A percentile compares a stretch with the other conserved stretches of the same genome.
These are phyloP conservation scores for Linepithema humile DNA, from an alignment of 1,140 invertebrate species.

Conservation along the genomic window DNA sequence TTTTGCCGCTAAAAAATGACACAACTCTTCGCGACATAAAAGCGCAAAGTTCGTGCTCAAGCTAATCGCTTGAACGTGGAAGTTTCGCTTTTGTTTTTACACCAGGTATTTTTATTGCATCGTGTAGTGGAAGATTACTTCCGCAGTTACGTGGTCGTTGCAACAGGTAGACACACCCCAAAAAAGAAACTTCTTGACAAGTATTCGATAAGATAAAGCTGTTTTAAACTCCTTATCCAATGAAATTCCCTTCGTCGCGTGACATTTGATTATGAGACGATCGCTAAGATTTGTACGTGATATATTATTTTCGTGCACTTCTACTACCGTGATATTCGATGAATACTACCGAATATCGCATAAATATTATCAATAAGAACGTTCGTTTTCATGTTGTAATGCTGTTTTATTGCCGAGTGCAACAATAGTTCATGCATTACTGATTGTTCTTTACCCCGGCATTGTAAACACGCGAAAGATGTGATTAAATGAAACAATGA, in stretches of 20 bases:
- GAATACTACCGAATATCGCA: neutral
- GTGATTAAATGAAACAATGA: conserved; percentile 35
- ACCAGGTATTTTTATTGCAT: conserved; percentile 1
- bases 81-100: neutral
- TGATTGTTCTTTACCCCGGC: neutral
- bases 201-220: neutral
- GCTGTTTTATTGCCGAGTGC: neutral
- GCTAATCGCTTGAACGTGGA: neutral
- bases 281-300: neutral
- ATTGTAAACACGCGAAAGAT: conserved; percentile 33
- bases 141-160: neutral
- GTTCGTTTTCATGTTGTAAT: neutral
- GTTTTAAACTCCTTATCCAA: neutral
- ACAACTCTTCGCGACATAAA: neutral
- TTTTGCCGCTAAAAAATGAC: neutral
- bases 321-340: neutral
- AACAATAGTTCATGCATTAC: conserved; percentile 4
- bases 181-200: conserved; percentile 25
- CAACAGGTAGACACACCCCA: conserved; percentile 20
- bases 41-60: neutral
- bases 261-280: conserved; percentile 10
- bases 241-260: neutral
- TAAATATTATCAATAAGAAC: neutral
- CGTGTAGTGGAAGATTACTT: neutral
- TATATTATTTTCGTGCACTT: neutral